A percentile compares a stretch with the other conserved stretches of the same genome.
Evolutionary conservation across 2,797 vertebrate species (phyloP).

Genomic region (Halcyon chelicuti): DNA sequence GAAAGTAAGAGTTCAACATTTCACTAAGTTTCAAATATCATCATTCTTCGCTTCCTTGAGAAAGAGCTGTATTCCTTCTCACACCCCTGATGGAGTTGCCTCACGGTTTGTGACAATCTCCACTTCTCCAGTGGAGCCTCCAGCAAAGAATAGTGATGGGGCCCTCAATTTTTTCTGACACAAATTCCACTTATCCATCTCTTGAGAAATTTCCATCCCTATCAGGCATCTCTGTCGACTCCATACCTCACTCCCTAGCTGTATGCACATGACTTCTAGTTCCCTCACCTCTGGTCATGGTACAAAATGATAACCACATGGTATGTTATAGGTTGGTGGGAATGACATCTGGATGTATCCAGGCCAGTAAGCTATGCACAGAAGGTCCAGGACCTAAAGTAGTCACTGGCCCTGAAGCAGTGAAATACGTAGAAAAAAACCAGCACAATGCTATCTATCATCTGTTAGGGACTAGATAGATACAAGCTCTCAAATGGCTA

Average conservation of each 20-base stretch:
- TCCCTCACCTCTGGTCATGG: background rate
- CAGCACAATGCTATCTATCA: background rate
- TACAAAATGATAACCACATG: background rate
- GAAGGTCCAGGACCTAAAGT: background rate
- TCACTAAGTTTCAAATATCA: background rate
- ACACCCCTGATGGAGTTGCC: background rate
- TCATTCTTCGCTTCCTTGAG: background rate
- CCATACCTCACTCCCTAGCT: rapidly evolving
- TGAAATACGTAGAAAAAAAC: background rate
- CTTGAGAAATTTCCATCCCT: background rate
- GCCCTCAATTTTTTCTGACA: background rate
- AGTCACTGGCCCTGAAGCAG: background rate
- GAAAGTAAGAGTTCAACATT: background rate
- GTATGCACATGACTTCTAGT: background rate
- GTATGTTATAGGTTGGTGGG: background rate
- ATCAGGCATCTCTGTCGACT: background rate
- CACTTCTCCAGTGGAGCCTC: background rate
- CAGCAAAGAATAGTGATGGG: background rate
- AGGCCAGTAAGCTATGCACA: background rate
- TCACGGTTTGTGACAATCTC: background rate
- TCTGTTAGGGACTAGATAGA: background rate
- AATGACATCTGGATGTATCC: background rate
- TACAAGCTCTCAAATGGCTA: background rate
- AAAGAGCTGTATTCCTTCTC: background rate
- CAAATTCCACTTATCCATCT: background rate